Conservation (phyloP, 1,140 invertebrate species). For the Ridgeia piscesae region DNA sequence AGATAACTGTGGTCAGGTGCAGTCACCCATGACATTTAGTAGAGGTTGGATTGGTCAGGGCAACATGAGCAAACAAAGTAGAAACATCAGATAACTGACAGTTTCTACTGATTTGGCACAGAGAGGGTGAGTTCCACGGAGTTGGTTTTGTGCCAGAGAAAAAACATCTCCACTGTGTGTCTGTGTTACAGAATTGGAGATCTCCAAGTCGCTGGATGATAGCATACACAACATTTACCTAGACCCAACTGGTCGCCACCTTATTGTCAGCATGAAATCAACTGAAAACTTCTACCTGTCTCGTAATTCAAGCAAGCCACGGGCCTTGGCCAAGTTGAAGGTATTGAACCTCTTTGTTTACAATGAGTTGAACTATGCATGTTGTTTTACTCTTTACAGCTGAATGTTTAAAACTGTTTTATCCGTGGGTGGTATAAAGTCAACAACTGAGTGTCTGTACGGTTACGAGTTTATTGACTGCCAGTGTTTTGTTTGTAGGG, state of each 20-base stretch:
- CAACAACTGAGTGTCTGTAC: not conserved
- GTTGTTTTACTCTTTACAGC: not conserved
- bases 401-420: not conserved
- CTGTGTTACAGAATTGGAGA: conserved; percentile 46
- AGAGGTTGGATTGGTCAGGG: not conserved
- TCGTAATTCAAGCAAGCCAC: conserved; percentile 67
- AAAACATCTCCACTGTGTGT: conserved; percentile 21
- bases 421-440: not conserved
- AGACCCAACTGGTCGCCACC: conserved; percentile 83
- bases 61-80: not conserved
- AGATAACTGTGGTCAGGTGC: not conserved
- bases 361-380: not conserved
- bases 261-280: conserved; percentile 74
- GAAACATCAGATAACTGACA: not conserved
- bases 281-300: conserved; percentile 79
- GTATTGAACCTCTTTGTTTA: conserved; percentile 36
- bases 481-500: conserved; percentile 57
- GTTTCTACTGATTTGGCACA: not conserved
- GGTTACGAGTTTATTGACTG: not conserved
- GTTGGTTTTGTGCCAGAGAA: not conserved
- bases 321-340: conserved; percentile 59
- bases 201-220: conserved; percentile 51
- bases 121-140: not conserved
- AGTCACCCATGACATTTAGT: not conserved
- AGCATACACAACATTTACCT: conserved; percentile 75